phyloP scores from a whole-genome alignment of 2,797 vertebrate species.

The Pempheris klunzingeri region DNA sequence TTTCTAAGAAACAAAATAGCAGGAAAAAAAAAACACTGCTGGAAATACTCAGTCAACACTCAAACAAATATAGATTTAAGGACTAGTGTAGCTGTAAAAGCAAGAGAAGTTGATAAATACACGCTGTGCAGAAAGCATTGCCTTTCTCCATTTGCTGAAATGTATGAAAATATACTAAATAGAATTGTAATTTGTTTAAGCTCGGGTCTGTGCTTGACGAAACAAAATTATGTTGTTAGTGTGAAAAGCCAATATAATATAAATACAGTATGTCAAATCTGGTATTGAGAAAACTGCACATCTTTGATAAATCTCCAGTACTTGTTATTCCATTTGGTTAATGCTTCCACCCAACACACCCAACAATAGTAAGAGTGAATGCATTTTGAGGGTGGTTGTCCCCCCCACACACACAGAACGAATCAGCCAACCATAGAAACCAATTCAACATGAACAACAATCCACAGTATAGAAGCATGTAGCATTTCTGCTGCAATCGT shows the following conservation, averaged over 20 bases:
- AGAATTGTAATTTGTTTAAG: slow-evolving; percentile 2
- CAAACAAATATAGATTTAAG: slow-evolving; percentile 6
- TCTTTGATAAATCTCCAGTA: background rate
- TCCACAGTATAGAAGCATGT: slow-evolving; percentile 29
- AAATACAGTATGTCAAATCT: background rate
- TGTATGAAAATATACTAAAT: slow-evolving; percentile 17
- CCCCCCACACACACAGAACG: too few relatives aligned
- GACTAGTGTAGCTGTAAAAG: background rate
- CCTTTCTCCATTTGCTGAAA: background rate
- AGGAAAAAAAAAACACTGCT: too few relatives aligned
- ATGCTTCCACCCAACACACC: slow-evolving; percentile 20
- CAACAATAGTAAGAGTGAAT: slow-evolving; percentile 26
- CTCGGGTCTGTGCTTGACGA: background rate
- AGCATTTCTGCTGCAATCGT: slow-evolving; percentile 21
- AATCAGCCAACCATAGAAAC: slow-evolving; percentile 37
- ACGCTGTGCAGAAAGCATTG: background rate
- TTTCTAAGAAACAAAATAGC: background rate
- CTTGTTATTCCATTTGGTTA: background rate
- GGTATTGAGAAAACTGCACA: slow-evolving; percentile 9
- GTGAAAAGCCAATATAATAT: slow-evolving; percentile 8
- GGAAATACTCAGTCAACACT: background rate
- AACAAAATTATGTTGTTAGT: background rate
- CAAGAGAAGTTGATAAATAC: background rate
- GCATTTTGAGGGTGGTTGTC: slow-evolving; percentile 39
- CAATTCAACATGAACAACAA: slow-evolving; percentile 60